Base-by-base conservation (phyloP, 2,797 vertebrate genomes). In the Sciurus carolinensis region DNA sequence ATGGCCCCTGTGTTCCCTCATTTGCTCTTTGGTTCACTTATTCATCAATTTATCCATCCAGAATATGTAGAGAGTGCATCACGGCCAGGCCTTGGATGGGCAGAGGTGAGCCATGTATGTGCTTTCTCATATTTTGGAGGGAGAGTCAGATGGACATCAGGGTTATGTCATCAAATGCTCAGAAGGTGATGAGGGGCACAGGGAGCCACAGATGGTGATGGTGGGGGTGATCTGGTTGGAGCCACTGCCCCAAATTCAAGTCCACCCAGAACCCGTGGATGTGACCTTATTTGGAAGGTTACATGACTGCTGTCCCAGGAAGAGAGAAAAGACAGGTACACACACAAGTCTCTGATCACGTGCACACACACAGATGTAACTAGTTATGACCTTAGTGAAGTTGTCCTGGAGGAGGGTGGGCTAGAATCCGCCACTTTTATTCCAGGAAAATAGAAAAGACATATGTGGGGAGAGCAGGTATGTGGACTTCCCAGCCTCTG, bases 11-110 rank as follows among this genome's bases (percentile, higher is more conserved):
- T 30, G 28, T 50, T 59, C 8, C 26, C 17, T 83, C n/a, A 7
- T 20, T 7, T 33, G 6, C 17, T 33, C 39, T 20, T 52, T 39
- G 12, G 0, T 36, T 33, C 50, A 9, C 8, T 4, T 7, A 22
- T 52, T 52, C 14, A 52, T 30, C 22, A 30, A 66, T 52, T 22
- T 39, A 47, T 42, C 76, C 9, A 42, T 7, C 7, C 6, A 4
- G 22, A 3, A 62, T 28, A 10, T n/a, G 26, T 3, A 17, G 42
- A 62, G 33, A 9, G 0, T 28, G 13, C 7, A 4, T 8, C 0
- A 0, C 0, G 7, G 57, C 47, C 3, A 1, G 64, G 79, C 13
- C 28, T 59, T n/a, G 12, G 36, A 7, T 7, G 22, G 15, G 20
- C 39, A 8, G 20, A 18, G 50, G 4, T 5, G 39, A 28, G n/a